A percentile compares a stretch with the other conserved stretches of the same genome.
Evolutionary conservation across 2,888 invertebrate genomes (phyloP).

Genomic region (Apantesis nais): DNA sequence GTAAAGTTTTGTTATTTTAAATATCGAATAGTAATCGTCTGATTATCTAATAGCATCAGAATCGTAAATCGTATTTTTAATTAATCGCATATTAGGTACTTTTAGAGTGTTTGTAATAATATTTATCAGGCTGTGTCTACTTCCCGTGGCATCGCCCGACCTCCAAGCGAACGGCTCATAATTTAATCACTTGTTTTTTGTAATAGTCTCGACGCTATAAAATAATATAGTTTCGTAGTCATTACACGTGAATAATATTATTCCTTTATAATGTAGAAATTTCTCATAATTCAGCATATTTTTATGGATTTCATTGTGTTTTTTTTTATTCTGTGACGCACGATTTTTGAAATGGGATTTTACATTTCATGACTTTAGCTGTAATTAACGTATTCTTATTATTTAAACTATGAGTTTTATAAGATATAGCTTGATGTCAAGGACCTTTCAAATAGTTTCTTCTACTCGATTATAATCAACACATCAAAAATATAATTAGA

Average conservation of each 20-base stretch:
- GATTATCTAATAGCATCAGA: conserved; percentile 53
- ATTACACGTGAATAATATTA: conserved; percentile 39
- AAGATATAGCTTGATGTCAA: conserved; percentile 39
- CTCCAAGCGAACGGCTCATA: conserved; percentile 57
- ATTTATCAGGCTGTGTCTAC: conserved; percentile 57
- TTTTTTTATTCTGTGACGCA: conserved; percentile 39
- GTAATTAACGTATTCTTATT: conserved; percentile 44
- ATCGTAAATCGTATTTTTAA: conserved; percentile 61
- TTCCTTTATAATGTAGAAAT: conserved; percentile 37
- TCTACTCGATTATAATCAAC: conserved; percentile 31
- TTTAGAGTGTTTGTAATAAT: conserved; percentile 52
- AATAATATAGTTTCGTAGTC: conserved; percentile 40
- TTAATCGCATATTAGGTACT: conserved; percentile 49
- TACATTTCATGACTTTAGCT: conserved; percentile 41
- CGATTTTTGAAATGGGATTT: conserved; percentile 43
- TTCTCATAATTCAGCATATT: conserved; percentile 39
- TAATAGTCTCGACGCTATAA: conserved; percentile 34
- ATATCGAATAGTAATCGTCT: conserved; percentile 49
- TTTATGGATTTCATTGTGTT: conserved; percentile 41
- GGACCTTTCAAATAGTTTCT: conserved; percentile 34
- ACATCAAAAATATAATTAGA: conserved; percentile 32
- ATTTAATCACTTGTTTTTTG: conserved; percentile 51
- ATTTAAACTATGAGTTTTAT: conserved; percentile 23
- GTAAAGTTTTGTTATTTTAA: conserved; percentile 25
- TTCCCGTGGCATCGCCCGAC: conserved; percentile 65